Conservation (phyloP, 2,797 vertebrate species). For the Podarcis siculus region DNA sequence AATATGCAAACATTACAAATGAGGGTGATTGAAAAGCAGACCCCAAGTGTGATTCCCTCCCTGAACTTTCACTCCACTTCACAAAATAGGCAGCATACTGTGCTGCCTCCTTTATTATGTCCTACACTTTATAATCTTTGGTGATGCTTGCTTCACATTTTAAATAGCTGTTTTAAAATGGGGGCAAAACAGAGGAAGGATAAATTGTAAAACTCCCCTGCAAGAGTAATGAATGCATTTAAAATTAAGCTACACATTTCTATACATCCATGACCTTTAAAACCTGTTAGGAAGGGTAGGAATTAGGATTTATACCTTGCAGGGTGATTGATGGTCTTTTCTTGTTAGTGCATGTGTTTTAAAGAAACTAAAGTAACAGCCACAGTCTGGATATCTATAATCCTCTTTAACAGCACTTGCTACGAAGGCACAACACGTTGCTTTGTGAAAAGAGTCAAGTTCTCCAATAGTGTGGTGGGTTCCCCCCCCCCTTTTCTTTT, state of each 20-base stretch:
- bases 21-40: slow-evolving; percentile 72
- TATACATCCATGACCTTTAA: slow-evolving; percentile 71
- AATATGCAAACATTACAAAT: slow-evolving; percentile 74
- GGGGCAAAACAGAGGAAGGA: slow-evolving; percentile 41
- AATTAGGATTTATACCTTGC: slow-evolving; percentile 68
- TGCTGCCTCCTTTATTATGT: background rate
- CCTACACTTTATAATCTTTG: slow-evolving; percentile 31
- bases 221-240: slow-evolving; percentile 62
- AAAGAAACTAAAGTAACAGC: slow-evolving; percentile 64
- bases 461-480: slow-evolving; percentile 41
- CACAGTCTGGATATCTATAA: slow-evolving; percentile 69
- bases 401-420: slow-evolving; percentile 64
- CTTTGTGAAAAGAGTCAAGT: slow-evolving; percentile 63
- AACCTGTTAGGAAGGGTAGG: slow-evolving; percentile 70
- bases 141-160: slow-evolving; percentile 64
- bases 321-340: slow-evolving; percentile 70
- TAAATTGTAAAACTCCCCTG: slow-evolving; percentile 49
- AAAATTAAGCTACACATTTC: slow-evolving; percentile 71
- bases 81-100: background rate
- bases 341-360: background rate
- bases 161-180: slow-evolving; percentile 59
- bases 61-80: background rate
- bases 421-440: slow-evolving; percentile 68
- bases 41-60: slow-evolving; percentile 25
- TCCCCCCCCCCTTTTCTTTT: background rate